Evolutionary conservation across 2,888 invertebrate species (phyloP), one percentile per base, ranked within the genome.

Genomic region (Acanthosoma haemorrhoidale): DNA sequence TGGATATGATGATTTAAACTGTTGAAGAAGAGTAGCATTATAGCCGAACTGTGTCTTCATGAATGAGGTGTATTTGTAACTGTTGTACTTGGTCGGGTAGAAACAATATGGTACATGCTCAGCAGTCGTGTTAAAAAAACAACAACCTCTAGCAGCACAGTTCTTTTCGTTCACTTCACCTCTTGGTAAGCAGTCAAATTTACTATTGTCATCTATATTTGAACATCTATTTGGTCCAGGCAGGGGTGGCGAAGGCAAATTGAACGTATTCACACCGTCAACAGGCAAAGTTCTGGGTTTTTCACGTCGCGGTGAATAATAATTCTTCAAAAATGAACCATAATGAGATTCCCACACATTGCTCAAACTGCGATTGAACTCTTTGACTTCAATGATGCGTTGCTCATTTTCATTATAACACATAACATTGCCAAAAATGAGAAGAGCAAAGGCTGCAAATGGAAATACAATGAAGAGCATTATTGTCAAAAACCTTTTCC

Each of bases 21-120:
- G 68, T 16, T 58, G 59, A 34, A 15, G 15, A 11, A 68, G 41
- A 2, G 21, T 59, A 15, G 68, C 68, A 32, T 18, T 38, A 13
- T 18, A 39, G 21, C 25, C 36, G n/a, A 21, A 25, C 9, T 41
- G 16, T 36, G 68, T 68, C 25, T 68, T 59, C 18, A 16, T 59
- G 29, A 68, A 16, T 15, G 36, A 32, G 4, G 58, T 67, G 43
- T 61, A 67, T 18, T 67, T 70, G 77, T 88, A 91, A n/a, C 85
- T 83, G 61, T 82, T 82, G 80, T 86, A 90, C 72, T 85, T 82
- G 1, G 83, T 80, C 0, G 90, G 89, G 78, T 88, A 92, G 80
- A 84, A 91, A 78, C 92, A 92, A 79, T 84, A 89, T 0, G 92
- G 91, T 0, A 84, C 82, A 75, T 85, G 57, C 8, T 61, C 43